A percentile compares a stretch with the other conserved stretches of the same genome.
Evolutionary conservation across 2,888 invertebrate genomes (phyloP).

Genomic region (Thumatha senex): DNA sequence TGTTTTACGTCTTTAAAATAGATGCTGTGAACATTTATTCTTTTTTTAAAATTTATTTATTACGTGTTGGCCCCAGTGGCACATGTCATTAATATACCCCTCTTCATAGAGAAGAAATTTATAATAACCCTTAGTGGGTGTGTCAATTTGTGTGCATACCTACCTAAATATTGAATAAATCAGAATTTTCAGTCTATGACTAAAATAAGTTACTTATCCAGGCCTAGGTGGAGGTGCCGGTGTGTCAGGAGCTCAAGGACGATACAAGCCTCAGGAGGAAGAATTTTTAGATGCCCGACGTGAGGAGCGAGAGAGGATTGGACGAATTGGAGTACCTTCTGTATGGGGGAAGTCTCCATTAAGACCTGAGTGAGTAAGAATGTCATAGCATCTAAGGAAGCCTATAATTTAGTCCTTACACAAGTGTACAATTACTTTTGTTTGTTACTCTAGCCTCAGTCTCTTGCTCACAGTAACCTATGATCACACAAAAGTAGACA

Average conservation of each 20-base stretch:
- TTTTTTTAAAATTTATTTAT: too few species aligned
- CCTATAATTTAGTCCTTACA: not conserved
- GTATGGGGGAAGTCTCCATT: conserved; percentile 91
- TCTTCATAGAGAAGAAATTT: too few species aligned
- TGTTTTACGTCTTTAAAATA: too few species aligned
- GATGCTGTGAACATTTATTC: too few species aligned
- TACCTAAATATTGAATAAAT: not conserved
- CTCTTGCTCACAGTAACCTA: too few species aligned
- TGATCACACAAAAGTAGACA: too few species aligned
- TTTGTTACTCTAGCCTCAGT: too few species aligned
- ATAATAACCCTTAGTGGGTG: too few species aligned
- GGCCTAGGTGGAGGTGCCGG: conserved; percentile 50
- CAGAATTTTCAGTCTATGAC: too few species aligned
- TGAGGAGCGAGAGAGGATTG: conserved; percentile 89
- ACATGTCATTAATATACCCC: too few species aligned
- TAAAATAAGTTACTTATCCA: conserved; percentile 12
- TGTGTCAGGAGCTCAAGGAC: conserved; percentile 38
- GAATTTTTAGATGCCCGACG: conserved; percentile 88
- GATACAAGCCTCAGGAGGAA: conserved; percentile 81
- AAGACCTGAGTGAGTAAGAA: conserved; percentile 83
- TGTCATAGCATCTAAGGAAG: conserved; percentile 18
- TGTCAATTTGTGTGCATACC: not conserved
- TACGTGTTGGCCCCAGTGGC: too few species aligned
- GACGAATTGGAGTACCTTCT: conserved; percentile 86
- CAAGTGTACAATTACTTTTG: not conserved